Evolutionary conservation across 2,797 vertebrate species (phyloP).

Genomic region (Hyperoplus immaculatus): DNA sequence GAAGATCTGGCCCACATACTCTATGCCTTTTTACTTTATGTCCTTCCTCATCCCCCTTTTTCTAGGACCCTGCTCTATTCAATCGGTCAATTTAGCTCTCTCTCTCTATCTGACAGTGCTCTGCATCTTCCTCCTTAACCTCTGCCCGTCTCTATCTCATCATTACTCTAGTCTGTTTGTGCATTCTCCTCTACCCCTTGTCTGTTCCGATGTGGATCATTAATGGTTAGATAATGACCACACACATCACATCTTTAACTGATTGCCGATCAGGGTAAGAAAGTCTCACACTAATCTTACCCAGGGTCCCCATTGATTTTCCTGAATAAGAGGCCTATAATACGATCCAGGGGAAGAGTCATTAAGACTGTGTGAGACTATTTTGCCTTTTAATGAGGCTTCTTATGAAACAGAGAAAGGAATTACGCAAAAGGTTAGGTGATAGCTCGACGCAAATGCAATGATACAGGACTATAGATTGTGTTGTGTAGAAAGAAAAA

Average conservation of each 20-base stretch:
- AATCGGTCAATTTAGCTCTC: constrained; percentile 32
- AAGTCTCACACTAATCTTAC: constrained; percentile 65
- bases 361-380: constrained; percentile 61
- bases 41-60: constrained; percentile 12
- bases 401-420: constrained; percentile 60
- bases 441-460: constrained; percentile 20
- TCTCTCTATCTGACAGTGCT: constrained; percentile 19
- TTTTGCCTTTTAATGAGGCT: constrained; percentile 71
- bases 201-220: constrained; percentile 56
- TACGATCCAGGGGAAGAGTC: constrained; percentile 76
- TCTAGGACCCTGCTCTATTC: constrained; percentile 30
- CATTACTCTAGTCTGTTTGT: constrained; percentile 40
- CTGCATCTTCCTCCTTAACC: constrained; percentile 8
- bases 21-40: constrained; percentile 12
- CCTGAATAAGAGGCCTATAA: constrained; percentile 67
- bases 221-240: constrained; percentile 78
- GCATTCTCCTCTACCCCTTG: constrained; percentile 32
- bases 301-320: constrained; percentile 73
- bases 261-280: constrained; percentile 63
- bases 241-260: constrained; percentile 71
- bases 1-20: constrained; percentile 44
- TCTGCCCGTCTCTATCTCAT: constrained; percentile 13
- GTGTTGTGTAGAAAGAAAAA: constrained; percentile 7
- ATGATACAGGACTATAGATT: background rate
- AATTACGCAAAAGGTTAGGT: constrained; percentile 56